phyloP scores from a whole-genome alignment of 1,140 invertebrate genomes.

The Choristoneura fumiferana region DNA sequence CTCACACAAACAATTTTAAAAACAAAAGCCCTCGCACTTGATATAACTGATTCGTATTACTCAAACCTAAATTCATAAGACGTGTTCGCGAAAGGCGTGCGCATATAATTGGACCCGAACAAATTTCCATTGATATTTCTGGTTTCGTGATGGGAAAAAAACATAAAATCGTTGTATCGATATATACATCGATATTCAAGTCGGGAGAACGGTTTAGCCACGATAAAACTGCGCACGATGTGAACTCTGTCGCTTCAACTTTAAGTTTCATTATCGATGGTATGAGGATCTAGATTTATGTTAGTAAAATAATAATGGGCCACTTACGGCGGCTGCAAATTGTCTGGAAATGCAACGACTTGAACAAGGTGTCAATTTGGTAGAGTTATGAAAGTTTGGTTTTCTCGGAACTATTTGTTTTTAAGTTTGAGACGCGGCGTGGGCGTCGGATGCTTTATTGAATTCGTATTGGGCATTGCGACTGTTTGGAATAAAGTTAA shows the following conservation, averaged over 20 bases:
- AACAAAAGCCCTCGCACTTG: constrained; percentile 27
- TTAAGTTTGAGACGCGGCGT: constrained; percentile 44
- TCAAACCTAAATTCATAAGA: no score
- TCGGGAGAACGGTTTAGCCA: constrained; percentile 40
- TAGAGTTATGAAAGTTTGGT: constrained; percentile 71
- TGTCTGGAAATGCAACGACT: constrained; percentile 66
- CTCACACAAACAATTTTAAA: constrained; percentile 6
- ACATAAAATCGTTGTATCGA: constrained; percentile 65
- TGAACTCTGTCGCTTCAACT: constrained; percentile 12
- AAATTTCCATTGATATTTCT: constrained; percentile 73
- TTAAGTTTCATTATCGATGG: constrained; percentile 29
- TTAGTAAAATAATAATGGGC: constrained; percentile 67
- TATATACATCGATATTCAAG: constrained; percentile 62
- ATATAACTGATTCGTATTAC: constrained; percentile 32
- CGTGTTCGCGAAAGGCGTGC: constrained; percentile 31
- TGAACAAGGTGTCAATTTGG: constrained; percentile 77
- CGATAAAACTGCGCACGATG: constrained; percentile 21
- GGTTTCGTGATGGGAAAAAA: constrained; percentile 70
- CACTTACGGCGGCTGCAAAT: constrained; percentile 73
- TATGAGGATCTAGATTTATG: constrained; percentile 25
- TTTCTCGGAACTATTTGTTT: constrained; percentile 76
- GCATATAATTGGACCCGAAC: constrained; percentile 67
- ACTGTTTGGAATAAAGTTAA: neutral
- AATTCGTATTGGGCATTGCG: no score
- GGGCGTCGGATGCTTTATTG: constrained; percentile 64